Evolutionary conservation across 1,140 invertebrate genomes (phyloP), one percentile per base, ranked within the genome.

Genomic region (Euglossa dilemma): DNA sequence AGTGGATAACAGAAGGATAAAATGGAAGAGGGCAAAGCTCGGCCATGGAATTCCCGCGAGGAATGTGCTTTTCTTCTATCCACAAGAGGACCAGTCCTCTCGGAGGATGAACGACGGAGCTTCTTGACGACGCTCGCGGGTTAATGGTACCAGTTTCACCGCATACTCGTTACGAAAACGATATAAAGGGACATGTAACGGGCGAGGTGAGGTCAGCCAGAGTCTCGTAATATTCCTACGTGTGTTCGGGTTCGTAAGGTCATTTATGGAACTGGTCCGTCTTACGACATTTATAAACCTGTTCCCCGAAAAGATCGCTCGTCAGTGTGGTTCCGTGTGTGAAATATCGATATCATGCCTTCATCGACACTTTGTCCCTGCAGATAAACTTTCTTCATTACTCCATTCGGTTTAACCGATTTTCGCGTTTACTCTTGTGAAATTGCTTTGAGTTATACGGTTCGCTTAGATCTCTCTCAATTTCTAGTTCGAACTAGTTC

Each of bases 101-200:
- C 23, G 54, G 70, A 75, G 82, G 57, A 72, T 70, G 57, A 36
- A 20, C 56, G 67, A 36, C 57, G n/a, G 43, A 73, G 69, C 66
- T 67, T 70, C 64, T 63, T 36, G 56, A 83, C 80, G 20, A 73
- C 71, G 12, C 79, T 57, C 52, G 16, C 54, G 56, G 84, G 88
- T 89, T 92, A 92, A 92, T 92, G 90, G 90, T 89, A 91, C 92
- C 75, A 91, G 91, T 92, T 92, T 92, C 90, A 90, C 90, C 85
- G 84, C 71, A 67, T 67, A 71, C 88, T 92, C 91, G 88, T 92
- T 91, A 92, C 84, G 87, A 88, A 90, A 89, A 91, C 87, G 86
- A 90, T 90, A 84, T 87, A 86, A 90, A 90, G 77, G 87, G 86
- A 88, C 83, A 81, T 67, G 61, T 84, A 90, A 91, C 88, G 83